Evolutionary conservation across 1,140 invertebrate species (phyloP), one percentile per base, ranked within the genome.

Genomic region (Vanessa atalanta): DNA sequence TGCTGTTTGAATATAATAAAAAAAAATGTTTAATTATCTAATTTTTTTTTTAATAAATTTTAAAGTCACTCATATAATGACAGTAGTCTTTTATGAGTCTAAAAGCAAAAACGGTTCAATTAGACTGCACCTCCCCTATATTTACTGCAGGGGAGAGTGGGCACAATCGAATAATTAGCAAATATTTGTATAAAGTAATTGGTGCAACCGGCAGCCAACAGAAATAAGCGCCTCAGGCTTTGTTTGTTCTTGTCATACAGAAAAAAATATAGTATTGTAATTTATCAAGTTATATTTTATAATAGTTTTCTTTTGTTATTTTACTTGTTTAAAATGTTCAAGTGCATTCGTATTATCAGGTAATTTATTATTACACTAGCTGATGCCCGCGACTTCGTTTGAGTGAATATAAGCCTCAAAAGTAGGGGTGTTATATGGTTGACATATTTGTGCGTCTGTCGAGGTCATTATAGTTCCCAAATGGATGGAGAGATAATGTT

Each of bases 131-230:
- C 47, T 43, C 57, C 57, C 57, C 13, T 14, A 8, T 61, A 61
- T 61, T 61, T 31, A 37, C 57, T 43, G 31, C 12, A n/a, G 61
- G 53, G 63, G 51, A 53, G 15, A 47, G 65, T 57, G 53, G 53
- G 53, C 20, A 70, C 68, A 60, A 70, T 75, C 64, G 68, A 66
- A 75, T 75, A 75, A 75, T 75, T 75, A 75, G 73, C 55, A 60
- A 75, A 75, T 70, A 75, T 75, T 75, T 75, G 68, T 66, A 47
- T 57, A 50, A 47, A 65, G 68, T 75, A 70, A 75, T 75, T 75
- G 73, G 66, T 63, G 63, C 53, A 72, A 65, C 51, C 48, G 60
- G 61, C 43, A 67, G 51, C 65, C 43, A 7, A 16, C 72, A 50
- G 8, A 48, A 48, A 16, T 26, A 47, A 43, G 57, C 60, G 64